Evolutionary conservation across 2,113 vertebrate genomes (phyloP), one percentile per base, ranked within the genome.

Genomic region (Sisor rabdophorus): DNA sequence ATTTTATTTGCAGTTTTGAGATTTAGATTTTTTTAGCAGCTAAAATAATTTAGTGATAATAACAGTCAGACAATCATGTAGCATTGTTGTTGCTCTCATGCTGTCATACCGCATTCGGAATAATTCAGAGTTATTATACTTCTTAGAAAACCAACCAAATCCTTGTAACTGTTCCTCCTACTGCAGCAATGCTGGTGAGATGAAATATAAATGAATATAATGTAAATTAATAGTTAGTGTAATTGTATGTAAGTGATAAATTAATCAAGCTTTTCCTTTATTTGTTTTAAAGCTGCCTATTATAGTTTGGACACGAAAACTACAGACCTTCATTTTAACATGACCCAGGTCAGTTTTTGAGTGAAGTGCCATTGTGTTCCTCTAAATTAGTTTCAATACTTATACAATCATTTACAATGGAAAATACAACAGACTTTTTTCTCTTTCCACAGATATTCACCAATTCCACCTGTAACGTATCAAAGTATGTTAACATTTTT

Each of bases 151-250:
- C 2, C 8, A 2, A 6, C 71, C 50, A 47, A 24, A 44, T n/a
- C 77, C 6, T 40, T 91, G 89, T 74, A 78, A 11, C 75, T 91
- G 89, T 76, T 81, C 81, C 0, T 6, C 73, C n/a, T 86, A 79
- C 71, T 92, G 89, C 84, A 82, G 0, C 26, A n/a, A 68, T 55
- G 68, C 63, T 17, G 85, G 90, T 91, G 36, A 78, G 88, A 71
- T 3, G 52, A 15, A 13, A 2, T 50, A 50, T 16, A 28, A 26
- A 20, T 36, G 0, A 63, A 64, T 47, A 65, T 47, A 47, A 2
- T 65, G 1, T 10, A 17, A 68, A 65, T 20, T 11, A 47, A 36
- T 40, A 12, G 19, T 36, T 32, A 26, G 9, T 16, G 28, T 50
- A 15, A 52, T 58, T 2, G 20, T 11, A 22, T 44, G 1, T 22